Base-by-base conservation (phyloP, 1,140 invertebrate species). In the Eurosta solidaginis region DNA sequence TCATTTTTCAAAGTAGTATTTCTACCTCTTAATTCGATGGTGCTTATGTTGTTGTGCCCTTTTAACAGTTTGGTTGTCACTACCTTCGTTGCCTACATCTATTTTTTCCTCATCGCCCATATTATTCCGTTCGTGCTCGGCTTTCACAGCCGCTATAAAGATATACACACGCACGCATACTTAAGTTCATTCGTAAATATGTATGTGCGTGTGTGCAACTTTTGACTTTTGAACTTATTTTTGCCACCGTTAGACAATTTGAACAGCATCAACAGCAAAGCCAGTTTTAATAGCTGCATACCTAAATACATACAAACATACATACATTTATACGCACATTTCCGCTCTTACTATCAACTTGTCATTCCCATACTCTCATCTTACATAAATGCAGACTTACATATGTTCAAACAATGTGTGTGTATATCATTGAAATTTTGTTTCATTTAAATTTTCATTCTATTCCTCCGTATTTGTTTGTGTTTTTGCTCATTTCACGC, bases 181-280 rank as follows among this genome's bases (percentile, higher is more conserved):
- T 47, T n/a, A n/a, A 2, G 12, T 47, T 47, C 45, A n/a, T n/a
- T 47, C 45, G n/a, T 47, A 12, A 47, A 12, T 17, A 47, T 4
- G 6, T 17, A 17, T 12, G 12, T 59, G 29, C 14, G 59, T 68
- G 20, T 33, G 59, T 68, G 36, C 33, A 68, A 68, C 59, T 20
- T 68, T 36, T 68, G 59, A 68, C 59, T 68, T 68, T 33, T 68
- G 59, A 68, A 33, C 59, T 68, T 68, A 29, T 68, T 68, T 68
- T 7, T 20, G 33, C n/a, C 33, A 40, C 33, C 59, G 27, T 40
- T 68, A 68, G 29, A 27, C 33, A 40, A n/a, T 33, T 36, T 33
- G 7, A 68, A 68, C 59, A 36, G 59, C 29, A 68, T 27, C 59
- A 40, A 14, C 54, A 59, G 17, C 29, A 25, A 22, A 29, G 22